Conservation (phyloP, 2,797 vertebrate genomes). For the Cichlasoma orientale region DNA sequence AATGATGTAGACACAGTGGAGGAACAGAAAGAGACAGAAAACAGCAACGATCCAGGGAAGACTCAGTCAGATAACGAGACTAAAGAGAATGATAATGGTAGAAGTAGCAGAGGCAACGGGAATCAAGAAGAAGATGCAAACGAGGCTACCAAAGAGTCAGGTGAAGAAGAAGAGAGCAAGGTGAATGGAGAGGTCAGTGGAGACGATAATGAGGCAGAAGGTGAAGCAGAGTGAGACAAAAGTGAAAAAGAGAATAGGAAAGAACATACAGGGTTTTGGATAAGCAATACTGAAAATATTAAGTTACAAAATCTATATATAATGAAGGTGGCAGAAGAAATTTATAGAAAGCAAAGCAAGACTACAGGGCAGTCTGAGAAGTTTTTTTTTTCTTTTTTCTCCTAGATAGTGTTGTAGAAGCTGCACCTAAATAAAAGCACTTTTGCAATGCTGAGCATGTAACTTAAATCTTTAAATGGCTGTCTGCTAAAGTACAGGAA, state of each 20-base stretch:
- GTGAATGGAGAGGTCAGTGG: constrained; percentile 40
- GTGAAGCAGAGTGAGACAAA: constrained; percentile 31
- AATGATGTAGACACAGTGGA: constrained; percentile 59
- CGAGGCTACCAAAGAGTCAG: constrained; percentile 18
- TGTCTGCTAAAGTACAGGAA: background rate
- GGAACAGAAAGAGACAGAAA: constrained; percentile 45
- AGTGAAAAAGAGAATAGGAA: background rate
- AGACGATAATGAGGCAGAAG: constrained; percentile 38
- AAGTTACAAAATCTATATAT: background rate
- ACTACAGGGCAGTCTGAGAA: background rate
- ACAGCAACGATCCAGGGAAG: constrained; percentile 33
- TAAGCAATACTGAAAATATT: background rate
- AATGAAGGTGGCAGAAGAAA: background rate
- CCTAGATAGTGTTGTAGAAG: constrained; percentile 15
- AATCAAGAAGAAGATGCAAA: constrained; percentile 47
- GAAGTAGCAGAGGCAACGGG: constrained; percentile 39
- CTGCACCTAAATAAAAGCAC: background rate
- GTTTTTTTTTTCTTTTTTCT: background rate
- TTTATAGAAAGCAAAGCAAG: constrained; percentile 1
- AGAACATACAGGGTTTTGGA: background rate
- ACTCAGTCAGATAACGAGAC: constrained; percentile 55
- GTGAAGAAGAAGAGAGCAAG: constrained; percentile 19
- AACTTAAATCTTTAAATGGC: constrained; percentile 6
- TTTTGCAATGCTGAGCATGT: background rate
- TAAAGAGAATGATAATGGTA: constrained; percentile 29